These are phyloP conservation scores for Mungos mungo DNA, from an alignment of 2,113 vertebrate species.

Conservation along the genomic window DNA sequence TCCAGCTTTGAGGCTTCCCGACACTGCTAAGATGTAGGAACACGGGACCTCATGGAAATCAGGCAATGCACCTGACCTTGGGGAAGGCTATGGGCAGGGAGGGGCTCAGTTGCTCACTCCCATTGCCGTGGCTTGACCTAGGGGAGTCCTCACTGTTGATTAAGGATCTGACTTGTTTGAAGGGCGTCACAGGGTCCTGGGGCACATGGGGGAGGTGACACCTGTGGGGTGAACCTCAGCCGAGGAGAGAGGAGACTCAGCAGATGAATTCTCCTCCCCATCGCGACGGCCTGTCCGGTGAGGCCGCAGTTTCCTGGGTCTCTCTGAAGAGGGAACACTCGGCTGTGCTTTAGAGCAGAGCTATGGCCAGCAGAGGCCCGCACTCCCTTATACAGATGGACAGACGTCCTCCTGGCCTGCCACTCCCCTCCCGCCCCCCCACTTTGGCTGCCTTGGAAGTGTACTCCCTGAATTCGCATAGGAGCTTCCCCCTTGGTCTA, in stretches of 20 bases:
- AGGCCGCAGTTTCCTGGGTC: not conserved
- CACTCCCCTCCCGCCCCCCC: not conserved
- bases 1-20: not conserved
- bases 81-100: not conserved
- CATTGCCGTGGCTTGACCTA: not conserved
- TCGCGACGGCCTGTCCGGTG: no score
- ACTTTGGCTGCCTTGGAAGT: not conserved
- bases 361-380: accelerated
- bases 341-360: not conserved
- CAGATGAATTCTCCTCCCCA: not conserved
- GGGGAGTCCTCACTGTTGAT: not conserved
- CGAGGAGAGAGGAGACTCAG: not conserved
- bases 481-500: not conserved
- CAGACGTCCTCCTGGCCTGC: not conserved
- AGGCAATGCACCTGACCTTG: not conserved
- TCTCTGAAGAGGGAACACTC: not conserved
- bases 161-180: not conserved
- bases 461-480: not conserved
- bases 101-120: no score
- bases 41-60: not conserved
- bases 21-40: not conserved
- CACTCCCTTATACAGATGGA: not conserved
- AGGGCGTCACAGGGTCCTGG: not conserved
- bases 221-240: not conserved
- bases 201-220: not conserved